Evolutionary conservation across 2,797 vertebrate species (phyloP), one percentile per base, ranked within the genome.

Genomic region (Crocidura indochinensis): DNA sequence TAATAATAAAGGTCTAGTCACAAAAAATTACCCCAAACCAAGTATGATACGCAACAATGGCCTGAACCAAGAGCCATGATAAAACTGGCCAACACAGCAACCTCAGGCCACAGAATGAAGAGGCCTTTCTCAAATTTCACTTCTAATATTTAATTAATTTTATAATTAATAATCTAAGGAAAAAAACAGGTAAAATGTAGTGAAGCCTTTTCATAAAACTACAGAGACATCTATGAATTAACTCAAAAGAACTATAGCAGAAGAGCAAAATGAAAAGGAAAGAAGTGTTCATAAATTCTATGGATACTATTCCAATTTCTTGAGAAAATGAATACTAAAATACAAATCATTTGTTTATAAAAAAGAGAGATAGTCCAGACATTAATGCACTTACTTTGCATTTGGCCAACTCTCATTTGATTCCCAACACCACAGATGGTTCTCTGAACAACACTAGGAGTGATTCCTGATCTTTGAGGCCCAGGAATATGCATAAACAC

Each of bases 81-180:
- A 7, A n/a, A 38, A 44, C 0, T 1, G 8, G 10, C 56, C 47
- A 38, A 29, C 0, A 20, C 1, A 80, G 65, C 91, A 81, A 22
- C 27, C 53, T 76, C 0, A 1, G 0, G 22, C 80, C 87, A 80
- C 73, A 62, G 89, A 92, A 88, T 26, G 72, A 82, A 64, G 62
- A 22, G 72, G 11, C 38, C 47, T 24, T 84, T 65, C 64, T 31
- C 67, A 92, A 94, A 90, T 73, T 91, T 81, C 65, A 88, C 22
- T 71, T 92, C 60, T 86, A 67, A 65, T 62, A 56, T 11, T 87
- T 85, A 83, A 68, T 89, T 47, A 84, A 92, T 75, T 84, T 74
- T 31, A 19, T 47, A 80, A 31, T 53, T 51, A 44, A 31, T 82
- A 88, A 93, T 27, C 31, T 78, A 87, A 62, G n/a, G 75, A 87